Conservation (phyloP, 1,140 invertebrate species). For the Macrosteles quadrilineatus region DNA sequence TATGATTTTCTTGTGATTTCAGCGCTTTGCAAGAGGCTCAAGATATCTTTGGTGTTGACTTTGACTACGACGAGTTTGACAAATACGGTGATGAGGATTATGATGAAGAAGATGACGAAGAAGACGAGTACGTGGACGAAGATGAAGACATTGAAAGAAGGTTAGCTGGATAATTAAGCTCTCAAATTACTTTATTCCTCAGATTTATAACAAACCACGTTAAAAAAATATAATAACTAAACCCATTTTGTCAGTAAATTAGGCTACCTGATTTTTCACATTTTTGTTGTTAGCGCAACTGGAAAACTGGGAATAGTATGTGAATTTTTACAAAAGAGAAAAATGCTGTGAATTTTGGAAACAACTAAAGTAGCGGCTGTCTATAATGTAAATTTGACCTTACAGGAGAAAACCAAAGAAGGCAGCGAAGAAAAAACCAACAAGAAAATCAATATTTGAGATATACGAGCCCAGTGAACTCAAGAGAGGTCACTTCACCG, state of each 20-base stretch:
- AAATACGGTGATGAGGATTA: slow-evolving; percentile 87
- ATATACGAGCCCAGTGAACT: slow-evolving; percentile 97
- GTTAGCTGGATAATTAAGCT: slow-evolving; percentile 28
- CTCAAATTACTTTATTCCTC: too few relatives aligned
- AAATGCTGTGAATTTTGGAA: too few relatives aligned
- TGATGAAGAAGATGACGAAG: slow-evolving; percentile 77
- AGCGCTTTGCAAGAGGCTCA: slow-evolving; percentile 96
- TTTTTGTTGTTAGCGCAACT: too few relatives aligned
- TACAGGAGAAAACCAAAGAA: slow-evolving; percentile 63
- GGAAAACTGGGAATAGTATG: too few relatives aligned
- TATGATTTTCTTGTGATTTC: too few relatives aligned
- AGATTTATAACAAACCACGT: too few relatives aligned
- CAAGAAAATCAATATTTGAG: slow-evolving; percentile 90
- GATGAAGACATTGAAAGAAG: slow-evolving; percentile 53
- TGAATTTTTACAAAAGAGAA: too few relatives aligned
- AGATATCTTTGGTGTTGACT: slow-evolving; percentile 99
- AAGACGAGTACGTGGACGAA: slow-evolving; percentile 73
- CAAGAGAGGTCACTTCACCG: slow-evolving; percentile 94
- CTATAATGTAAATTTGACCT: too few relatives aligned
- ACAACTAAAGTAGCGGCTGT: too few relatives aligned
- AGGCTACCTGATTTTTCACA: too few relatives aligned
- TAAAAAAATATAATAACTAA: too few relatives aligned
- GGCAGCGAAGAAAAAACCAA: slow-evolving; percentile 72
- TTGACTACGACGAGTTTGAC: slow-evolving; percentile 95
- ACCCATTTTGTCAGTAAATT: too few relatives aligned